These are phyloP conservation scores for Melieria crassipennis DNA, from an alignment of 2,888 invertebrate genomes.

Conservation along the genomic window DNA sequence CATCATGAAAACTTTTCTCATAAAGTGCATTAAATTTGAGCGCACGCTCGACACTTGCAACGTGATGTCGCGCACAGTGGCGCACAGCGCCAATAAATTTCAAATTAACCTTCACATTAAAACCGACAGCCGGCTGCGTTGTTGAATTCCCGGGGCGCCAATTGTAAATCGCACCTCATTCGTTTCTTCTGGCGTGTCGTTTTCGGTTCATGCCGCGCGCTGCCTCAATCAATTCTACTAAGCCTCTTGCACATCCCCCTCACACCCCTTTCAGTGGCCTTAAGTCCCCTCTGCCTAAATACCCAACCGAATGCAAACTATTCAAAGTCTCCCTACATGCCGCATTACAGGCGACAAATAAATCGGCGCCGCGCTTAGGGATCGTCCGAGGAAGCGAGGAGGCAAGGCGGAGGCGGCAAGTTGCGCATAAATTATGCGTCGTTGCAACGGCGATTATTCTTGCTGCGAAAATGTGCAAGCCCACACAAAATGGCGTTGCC, in stretches of 20 bases:
- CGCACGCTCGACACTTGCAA: background rate
- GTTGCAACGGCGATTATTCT: slow-evolving; percentile 24
- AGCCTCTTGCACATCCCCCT: background rate
- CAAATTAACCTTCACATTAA: slow-evolving; percentile 26
- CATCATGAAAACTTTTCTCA: slow-evolving; percentile 16
- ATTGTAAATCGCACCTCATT: slow-evolving; percentile 46
- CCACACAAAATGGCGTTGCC: too few species aligned
- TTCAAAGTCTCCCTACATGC: too few species aligned
- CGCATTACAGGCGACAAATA: too few species aligned
- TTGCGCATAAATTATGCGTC: slow-evolving; percentile 27
- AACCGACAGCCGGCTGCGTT: background rate
- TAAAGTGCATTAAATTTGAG: slow-evolving; percentile 9
- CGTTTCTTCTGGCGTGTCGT: slow-evolving; percentile 19
- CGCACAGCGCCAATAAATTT: slow-evolving; percentile 22
- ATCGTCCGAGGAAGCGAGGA: too few species aligned
- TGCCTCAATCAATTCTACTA: slow-evolving; percentile 17
- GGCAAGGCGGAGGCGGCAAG: too few species aligned
- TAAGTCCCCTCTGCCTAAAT: background rate
- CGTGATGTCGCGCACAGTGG: background rate
- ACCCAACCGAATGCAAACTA: too few species aligned
- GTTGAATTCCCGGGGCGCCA: slow-evolving; percentile 9
- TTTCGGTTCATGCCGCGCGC: background rate
- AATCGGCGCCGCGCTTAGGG: too few species aligned
- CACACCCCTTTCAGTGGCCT: background rate
- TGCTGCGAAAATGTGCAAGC: background rate